Evolutionary conservation across 2,113 vertebrate species (phyloP).

Genomic region (Perca flavescens): DNA sequence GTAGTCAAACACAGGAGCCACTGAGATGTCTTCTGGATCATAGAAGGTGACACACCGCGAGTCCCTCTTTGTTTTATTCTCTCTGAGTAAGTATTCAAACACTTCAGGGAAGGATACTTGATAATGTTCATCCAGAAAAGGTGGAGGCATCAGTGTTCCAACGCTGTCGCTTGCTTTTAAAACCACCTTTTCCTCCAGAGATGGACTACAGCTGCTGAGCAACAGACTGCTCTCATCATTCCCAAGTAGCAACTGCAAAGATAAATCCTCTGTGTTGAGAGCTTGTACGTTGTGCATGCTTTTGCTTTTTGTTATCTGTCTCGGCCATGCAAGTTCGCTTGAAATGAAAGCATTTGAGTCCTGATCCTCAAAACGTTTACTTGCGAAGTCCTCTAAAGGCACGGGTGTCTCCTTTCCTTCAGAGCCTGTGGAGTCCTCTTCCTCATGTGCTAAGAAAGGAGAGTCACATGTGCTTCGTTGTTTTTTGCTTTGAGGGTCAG

Average conservation of each 20-base stretch:
- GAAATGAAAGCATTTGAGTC: slow-evolving; percentile 24
- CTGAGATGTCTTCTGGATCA: slow-evolving; percentile 68
- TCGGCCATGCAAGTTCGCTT: background rate
- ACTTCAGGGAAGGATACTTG: slow-evolving; percentile 64
- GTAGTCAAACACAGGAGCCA: slow-evolving; percentile 86
- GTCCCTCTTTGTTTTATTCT: slow-evolving; percentile 32
- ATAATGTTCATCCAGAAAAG: slow-evolving; percentile 51
- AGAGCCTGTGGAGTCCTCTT: slow-evolving; percentile 41
- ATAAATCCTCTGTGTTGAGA: slow-evolving; percentile 40
- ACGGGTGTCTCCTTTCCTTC: slow-evolving; percentile 46
- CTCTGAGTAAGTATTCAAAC: slow-evolving; percentile 57
- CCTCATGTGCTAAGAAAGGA: slow-evolving; percentile 6
- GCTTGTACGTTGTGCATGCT: slow-evolving; percentile 65
- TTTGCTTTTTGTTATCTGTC: slow-evolving; percentile 67
- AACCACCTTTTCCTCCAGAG: slow-evolving; percentile 13
- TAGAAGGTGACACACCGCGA: slow-evolving; percentile 18
- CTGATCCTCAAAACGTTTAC: slow-evolving; percentile 33
- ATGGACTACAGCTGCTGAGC: slow-evolving; percentile 16
- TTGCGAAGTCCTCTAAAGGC: slow-evolving; percentile 46
- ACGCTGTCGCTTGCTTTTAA: slow-evolving; percentile 26
- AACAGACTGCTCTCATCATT: slow-evolving; percentile 19
- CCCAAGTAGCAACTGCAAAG: slow-evolving; percentile 2
- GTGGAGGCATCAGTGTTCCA: slow-evolving; percentile 15
- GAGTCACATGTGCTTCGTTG: slow-evolving; percentile 34
- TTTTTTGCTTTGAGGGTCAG: slow-evolving; percentile 60